A percentile compares a stretch with the other conserved stretches of the same genome.
Conservation (phyloP, 2,113 vertebrate species). For the Globicephala melas region DNA sequence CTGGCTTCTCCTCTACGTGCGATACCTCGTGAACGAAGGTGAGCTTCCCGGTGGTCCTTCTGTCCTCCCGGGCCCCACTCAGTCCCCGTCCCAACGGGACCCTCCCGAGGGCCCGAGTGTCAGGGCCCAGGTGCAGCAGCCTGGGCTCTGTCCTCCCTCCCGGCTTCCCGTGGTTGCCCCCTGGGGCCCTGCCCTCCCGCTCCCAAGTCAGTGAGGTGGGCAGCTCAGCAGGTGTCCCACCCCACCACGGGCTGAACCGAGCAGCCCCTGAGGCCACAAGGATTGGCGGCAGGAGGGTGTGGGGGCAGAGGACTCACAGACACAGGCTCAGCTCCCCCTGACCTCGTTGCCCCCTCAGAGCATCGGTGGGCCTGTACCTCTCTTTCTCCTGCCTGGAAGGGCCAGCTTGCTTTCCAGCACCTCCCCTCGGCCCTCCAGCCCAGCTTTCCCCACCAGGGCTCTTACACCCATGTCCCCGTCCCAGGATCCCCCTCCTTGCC, state of each 20-base stretch:
- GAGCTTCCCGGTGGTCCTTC: slow-evolving; percentile 51
- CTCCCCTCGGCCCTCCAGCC: neutral
- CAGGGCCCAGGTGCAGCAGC: neutral
- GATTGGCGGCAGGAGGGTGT: neutral
- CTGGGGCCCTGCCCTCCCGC: neutral
- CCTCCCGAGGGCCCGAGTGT: neutral
- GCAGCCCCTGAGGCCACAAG: neutral
- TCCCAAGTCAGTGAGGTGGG: neutral
- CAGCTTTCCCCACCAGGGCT: neutral
- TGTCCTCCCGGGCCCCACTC: neutral
- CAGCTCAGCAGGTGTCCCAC: neutral
- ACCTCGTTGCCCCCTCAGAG: neutral
- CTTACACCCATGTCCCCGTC: neutral
- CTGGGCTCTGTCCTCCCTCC: neutral
- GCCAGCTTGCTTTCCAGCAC: neutral
- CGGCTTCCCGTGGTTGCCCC: neutral
- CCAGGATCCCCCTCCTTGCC: no score
- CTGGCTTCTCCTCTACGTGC: slow-evolving; percentile 97
- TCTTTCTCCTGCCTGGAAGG: neutral
- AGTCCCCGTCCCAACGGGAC: neutral
- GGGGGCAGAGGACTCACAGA: neutral
- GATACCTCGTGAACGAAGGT: slow-evolving; percentile 99
- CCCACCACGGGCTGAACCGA: neutral
- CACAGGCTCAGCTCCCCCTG: neutral
- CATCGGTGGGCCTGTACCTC: neutral